These are phyloP conservation scores for Lycaon pictus DNA, from an alignment of 2,113 vertebrate species.

Conservation along the genomic window DNA sequence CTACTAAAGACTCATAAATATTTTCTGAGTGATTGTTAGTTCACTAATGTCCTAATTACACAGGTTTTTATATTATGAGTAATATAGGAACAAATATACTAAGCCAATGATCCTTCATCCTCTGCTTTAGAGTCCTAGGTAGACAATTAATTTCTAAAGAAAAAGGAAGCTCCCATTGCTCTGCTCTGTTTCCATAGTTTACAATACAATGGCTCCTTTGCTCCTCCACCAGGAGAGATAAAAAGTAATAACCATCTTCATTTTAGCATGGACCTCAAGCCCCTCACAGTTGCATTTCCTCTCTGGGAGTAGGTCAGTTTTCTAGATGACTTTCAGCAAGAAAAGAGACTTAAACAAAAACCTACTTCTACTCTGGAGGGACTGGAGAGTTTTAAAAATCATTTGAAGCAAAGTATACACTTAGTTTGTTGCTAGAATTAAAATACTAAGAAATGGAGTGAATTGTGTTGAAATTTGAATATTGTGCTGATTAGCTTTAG, in stretches of 20 bases:
- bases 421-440: background rate
- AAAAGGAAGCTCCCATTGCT: background rate
- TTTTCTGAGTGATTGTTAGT: background rate
- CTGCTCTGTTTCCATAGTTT: background rate
- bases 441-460: conserved; percentile 28
- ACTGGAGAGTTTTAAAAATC: background rate
- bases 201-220: background rate
- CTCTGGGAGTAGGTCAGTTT: background rate
- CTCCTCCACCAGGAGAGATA: background rate
- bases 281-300: background rate
- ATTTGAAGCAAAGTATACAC: background rate
- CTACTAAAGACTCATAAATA: background rate
- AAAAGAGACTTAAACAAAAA: background rate
- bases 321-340: background rate
- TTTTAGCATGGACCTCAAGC: background rate
- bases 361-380: background rate
- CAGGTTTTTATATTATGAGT: background rate
- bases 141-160: conserved; percentile 3
- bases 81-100: background rate
- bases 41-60: conserved; percentile 14
- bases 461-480: conserved; percentile 52
- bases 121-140: background rate
- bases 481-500: conserved; percentile 9
- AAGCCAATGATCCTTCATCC: background rate
- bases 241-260: background rate